phyloP scores from a whole-genome alignment of 2,888 invertebrate genomes.

The Diadromus collaris region DNA sequence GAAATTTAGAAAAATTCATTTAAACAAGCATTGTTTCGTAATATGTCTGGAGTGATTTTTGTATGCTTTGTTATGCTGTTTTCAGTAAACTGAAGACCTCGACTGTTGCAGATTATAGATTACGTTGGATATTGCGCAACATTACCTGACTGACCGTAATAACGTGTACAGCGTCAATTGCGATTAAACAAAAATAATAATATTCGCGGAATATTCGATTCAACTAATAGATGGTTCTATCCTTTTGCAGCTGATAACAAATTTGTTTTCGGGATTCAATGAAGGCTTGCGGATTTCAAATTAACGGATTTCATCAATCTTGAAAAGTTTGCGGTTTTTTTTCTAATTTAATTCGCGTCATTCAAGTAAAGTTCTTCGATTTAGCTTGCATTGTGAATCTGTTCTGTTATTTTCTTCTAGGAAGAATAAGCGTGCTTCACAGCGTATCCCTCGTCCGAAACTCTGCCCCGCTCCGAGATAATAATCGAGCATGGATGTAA shows the following conservation, averaged over 20 bases:
- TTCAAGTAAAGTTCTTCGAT: background rate
- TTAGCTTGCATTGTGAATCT: background rate
- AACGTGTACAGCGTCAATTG: background rate
- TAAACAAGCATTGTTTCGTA: background rate
- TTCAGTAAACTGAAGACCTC: background rate
- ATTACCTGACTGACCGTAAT: too few relatives aligned
- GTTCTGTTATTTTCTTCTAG: background rate
- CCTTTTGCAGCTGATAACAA: background rate
- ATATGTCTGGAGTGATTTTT: background rate
- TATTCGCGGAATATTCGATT: background rate
- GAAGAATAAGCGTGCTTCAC: background rate
- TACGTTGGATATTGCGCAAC: too few relatives aligned
- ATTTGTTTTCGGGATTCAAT: background rate
- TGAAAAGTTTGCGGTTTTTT: background rate
- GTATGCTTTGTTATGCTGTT: background rate
- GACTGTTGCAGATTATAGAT: background rate
- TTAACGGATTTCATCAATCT: background rate
- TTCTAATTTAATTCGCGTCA: background rate
- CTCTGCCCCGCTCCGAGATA: slow-evolving; percentile 6
- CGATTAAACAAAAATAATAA: too few relatives aligned
- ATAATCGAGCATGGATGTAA: slow-evolving; percentile 14
- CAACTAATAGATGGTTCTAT: background rate
- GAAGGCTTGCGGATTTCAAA: too few relatives aligned
- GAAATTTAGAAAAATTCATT: background rate
- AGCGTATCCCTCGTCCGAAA: background rate